A percentile compares a stretch with the other conserved stretches of the same genome.
Conservation (phyloP, 1,140 invertebrate genomes). For the Dendroctonus ponderosae region DNA sequence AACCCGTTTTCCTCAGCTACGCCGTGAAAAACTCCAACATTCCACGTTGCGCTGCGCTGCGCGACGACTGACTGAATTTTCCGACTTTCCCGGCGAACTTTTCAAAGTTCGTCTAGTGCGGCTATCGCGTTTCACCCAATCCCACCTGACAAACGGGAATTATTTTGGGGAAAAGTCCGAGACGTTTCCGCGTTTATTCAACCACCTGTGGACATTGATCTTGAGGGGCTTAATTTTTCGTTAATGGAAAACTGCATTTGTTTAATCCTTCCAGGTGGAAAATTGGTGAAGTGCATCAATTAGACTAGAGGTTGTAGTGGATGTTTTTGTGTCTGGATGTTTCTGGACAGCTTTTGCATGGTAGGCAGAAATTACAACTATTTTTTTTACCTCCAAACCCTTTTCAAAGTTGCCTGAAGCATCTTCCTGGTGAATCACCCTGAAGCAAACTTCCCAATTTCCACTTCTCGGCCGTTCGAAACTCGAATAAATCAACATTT, state of each 20-base stretch:
- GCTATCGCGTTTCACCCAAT: constrained; percentile 4
- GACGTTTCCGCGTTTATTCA: neutral
- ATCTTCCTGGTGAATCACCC: too few species aligned
- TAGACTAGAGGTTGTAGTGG: too few species aligned
- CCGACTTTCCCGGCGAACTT: constrained; percentile 2
- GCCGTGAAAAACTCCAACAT: too few species aligned
- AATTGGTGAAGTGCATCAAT: neutral
- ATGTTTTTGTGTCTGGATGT: too few species aligned
- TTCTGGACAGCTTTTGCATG: too few species aligned
- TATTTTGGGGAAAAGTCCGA: constrained; percentile 1
- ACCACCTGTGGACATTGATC: neutral
- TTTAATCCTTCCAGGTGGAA: neutral
- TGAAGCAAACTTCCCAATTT: too few species aligned
- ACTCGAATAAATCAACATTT: too few species aligned
- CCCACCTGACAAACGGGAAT: neutral
- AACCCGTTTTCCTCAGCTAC: too few species aligned
- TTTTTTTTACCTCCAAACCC: too few species aligned
- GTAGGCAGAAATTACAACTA: too few species aligned
- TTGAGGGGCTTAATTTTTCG: neutral
- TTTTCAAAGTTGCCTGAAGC: too few species aligned
- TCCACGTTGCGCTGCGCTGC: neutral
- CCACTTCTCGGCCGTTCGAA: too few species aligned
- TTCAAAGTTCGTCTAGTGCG: constrained; percentile 12
- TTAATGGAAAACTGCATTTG: neutral
- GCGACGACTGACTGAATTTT: neutral